A percentile compares a stretch with the other conserved stretches of the same genome.
These are phyloP conservation scores for Archaeoteleia sp. DNA, from an alignment of 2,888 invertebrate species.

Conservation along the genomic window DNA sequence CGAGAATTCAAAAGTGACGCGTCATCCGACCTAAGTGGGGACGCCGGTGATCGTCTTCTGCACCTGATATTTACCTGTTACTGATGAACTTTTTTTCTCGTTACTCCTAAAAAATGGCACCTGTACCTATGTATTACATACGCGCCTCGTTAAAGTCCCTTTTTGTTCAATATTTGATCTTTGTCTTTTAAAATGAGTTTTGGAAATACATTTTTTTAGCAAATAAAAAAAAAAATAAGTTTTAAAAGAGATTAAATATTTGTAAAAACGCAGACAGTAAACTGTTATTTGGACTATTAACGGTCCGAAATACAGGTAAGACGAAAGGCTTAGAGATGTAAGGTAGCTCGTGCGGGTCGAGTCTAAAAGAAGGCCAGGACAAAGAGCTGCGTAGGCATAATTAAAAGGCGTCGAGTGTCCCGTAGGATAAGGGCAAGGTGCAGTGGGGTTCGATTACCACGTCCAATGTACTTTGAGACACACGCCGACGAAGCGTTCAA, in stretches of 20 bases:
- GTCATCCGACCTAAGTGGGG: slow-evolving; percentile 72
- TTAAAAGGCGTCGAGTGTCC: slow-evolving; percentile 69
- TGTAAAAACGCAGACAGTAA: too few relatives aligned
- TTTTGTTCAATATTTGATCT: too few relatives aligned
- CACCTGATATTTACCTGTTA: slow-evolving; percentile 70
- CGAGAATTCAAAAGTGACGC: slow-evolving; percentile 67
- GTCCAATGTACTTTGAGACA: slow-evolving; percentile 54
- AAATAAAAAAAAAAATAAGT: too few relatives aligned
- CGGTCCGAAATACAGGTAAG: too few relatives aligned
- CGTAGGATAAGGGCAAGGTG: slow-evolving; percentile 53
- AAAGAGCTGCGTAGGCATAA: slow-evolving; percentile 64
- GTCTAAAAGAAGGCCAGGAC: slow-evolving; percentile 58
- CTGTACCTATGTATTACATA: slow-evolving; percentile 27
- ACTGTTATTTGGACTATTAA: too few relatives aligned
- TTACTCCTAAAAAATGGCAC: slow-evolving; percentile 50
- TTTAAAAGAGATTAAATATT: too few relatives aligned
- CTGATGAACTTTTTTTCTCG: slow-evolving; percentile 68
- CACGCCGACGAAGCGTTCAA: slow-evolving; percentile 45
- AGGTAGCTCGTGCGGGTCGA: slow-evolving; percentile 23
- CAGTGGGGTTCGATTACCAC: slow-evolving; percentile 61
- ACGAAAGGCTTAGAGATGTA: too few relatives aligned
- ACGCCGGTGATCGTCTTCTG: slow-evolving; percentile 59
- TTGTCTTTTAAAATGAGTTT: too few relatives aligned
- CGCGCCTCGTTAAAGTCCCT: slow-evolving; percentile 13
- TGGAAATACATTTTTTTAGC: too few relatives aligned